phyloP scores from a whole-genome alignment of 53 echinoderm and acorn worm genomes.

The Paracentrotus lividus region DNA sequence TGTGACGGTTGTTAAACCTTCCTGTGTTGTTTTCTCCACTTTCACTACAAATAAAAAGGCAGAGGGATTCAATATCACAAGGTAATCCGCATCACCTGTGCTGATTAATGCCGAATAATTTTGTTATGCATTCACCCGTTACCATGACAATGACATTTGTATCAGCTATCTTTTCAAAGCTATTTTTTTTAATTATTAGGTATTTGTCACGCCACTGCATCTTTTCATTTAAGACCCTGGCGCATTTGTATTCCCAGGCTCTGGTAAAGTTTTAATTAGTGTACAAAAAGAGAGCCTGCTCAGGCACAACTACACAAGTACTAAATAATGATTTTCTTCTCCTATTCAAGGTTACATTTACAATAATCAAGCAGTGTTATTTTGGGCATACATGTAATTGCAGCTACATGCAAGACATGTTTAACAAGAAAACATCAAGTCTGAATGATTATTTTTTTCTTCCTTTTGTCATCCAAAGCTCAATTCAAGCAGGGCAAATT shows the following conservation, averaged over 20 bases:
- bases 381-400: neutral
- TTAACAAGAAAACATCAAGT: neutral
- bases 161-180: neutral
- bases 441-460: neutral
- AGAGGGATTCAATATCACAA: neutral
- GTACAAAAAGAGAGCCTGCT: neutral
- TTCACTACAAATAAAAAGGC: neutral
- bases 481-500: neutral
- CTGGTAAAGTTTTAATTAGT: neutral
- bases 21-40: neutral
- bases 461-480: neutral
- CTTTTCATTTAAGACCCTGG: neutral
- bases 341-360: neutral
- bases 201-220: constrained; percentile 1
- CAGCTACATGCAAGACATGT: neutral
- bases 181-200: neutral
- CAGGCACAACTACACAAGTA: neutral
- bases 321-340: neutral
- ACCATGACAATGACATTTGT: constrained; percentile 16
- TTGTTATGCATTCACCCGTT: neutral
- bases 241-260: neutral
- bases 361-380: neutral
- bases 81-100: neutral
- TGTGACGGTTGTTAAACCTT: neutral
- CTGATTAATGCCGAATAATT: neutral